phyloP scores from a whole-genome alignment of 1,140 invertebrate species.

The Pseudachorutes palmiensis region DNA sequence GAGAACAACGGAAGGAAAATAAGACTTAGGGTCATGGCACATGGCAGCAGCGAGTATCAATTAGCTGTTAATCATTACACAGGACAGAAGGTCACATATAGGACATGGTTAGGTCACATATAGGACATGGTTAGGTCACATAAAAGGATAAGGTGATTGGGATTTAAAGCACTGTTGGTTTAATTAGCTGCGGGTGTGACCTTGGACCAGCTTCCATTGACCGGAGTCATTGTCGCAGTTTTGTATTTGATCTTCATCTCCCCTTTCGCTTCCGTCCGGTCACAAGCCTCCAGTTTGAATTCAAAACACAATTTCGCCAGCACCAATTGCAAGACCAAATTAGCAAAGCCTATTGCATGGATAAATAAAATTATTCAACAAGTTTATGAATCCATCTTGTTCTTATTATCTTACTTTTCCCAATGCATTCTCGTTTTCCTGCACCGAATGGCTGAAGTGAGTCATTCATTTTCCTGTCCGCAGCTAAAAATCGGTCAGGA shows the following conservation, averaged over 20 bases:
- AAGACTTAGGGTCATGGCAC: too few species aligned
- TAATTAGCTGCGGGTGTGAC: not conserved
- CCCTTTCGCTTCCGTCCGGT: not conserved
- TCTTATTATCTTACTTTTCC: not conserved
- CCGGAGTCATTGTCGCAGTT: constrained; percentile 31
- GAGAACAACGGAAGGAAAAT: too few species aligned
- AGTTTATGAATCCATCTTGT: not conserved
- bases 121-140: too few species aligned
- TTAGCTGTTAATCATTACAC: too few species aligned
- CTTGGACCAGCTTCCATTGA: constrained; percentile 15
- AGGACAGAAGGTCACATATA: too few species aligned
- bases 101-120: too few species aligned
- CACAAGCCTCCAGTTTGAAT: not conserved
- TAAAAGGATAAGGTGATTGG: too few species aligned
- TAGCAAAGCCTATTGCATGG: constrained; percentile 14
- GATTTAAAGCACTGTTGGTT: too few species aligned
- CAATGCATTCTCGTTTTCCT: constrained; percentile 21
- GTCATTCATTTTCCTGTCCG: not conserved
- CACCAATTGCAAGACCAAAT: constrained; percentile 15
- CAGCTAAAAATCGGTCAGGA: constrained; percentile 19
- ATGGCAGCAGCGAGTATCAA: too few species aligned
- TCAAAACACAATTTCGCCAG: not conserved
- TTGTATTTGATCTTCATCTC: constrained; percentile 23
- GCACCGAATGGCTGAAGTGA: constrained; percentile 20
- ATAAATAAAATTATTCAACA: not conserved